Evolutionary conservation across 2,888 invertebrate genomes (phyloP), one percentile per base, ranked within the genome.

Genomic region (Yponomeuta evonymella): DNA sequence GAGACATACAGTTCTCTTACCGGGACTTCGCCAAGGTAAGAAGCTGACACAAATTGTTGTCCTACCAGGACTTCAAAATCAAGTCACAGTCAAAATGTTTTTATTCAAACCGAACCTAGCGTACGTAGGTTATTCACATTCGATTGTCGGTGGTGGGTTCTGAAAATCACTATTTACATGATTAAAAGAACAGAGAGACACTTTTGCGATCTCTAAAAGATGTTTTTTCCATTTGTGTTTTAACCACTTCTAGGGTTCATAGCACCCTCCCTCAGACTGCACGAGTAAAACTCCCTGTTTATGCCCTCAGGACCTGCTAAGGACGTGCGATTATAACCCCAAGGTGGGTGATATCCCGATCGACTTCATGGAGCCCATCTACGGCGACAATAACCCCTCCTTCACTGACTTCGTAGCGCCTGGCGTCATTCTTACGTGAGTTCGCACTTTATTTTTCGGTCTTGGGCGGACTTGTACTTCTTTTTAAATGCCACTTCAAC

Each of bases 391-490:
- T 84, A 95, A 97, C 83, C 98, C 98, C 2, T 97, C 97, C 15
- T 98, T 98, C 83, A 98, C 98, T 0, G 98, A 98, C 87, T 98
- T 98, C 88, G 98, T 98, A 73, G 98, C 98, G 15, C 98, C 98
- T 66, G 98, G 98, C 76, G 97, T 98, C 74, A 98, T 98, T 79
- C 90, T 98, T 76, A 97, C 97, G 97, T 97, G 88, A 95, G 95
- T 93, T 33, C 33, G 33, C 3, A 33, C 33, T 33, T 23, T 23
- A 23, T 23, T 23, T 23, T 23, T 23, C 23, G 23, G 23, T 23
- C 23, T 23, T 23, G 23, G 23, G 23, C 23, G 23, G 23, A 23
- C 23, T 23, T 23, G 23, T 23, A 23, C 33, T 33, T 33, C 2
- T 33, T 33, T 33, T 5, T 33, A 33, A 33, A 33, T 33, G 23